These are phyloP conservation scores for Agrotis ipsilon DNA, from an alignment of 2,888 invertebrate genomes.

Conservation along the genomic window DNA sequence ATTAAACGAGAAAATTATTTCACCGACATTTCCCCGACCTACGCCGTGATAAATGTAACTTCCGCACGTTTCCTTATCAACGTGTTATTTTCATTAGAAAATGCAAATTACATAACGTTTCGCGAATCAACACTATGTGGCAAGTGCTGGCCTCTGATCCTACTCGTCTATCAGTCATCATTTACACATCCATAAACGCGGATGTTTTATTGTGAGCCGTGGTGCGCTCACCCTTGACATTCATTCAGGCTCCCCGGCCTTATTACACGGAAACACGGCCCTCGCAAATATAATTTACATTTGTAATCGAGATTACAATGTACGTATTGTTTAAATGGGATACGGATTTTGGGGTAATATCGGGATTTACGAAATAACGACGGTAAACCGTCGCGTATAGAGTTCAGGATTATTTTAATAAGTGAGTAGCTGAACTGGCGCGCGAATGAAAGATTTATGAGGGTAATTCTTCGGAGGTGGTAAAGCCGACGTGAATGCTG, in stretches of 20 bases:
- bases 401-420: conserved; percentile 68
- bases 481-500: conserved; percentile 66
- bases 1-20: conserved; percentile 30
- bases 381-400: conserved; percentile 66
- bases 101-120: conserved; percentile 56
- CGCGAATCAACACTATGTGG: conserved; percentile 39
- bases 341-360: conserved; percentile 64
- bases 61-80: conserved; percentile 42
- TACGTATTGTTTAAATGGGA: conserved; percentile 70
- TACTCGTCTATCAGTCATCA: conserved; percentile 56
- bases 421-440: conserved; percentile 60
- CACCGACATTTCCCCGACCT: conserved; percentile 22
- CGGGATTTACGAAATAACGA: conserved; percentile 65
- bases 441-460: conserved; percentile 74
- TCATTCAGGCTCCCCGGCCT: conserved; percentile 61
- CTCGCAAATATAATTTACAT: conserved; percentile 73
- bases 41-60: conserved; percentile 45
- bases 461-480: conserved; percentile 71
- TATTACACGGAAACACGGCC: conserved; percentile 62
- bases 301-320: conserved; percentile 68
- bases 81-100: conserved; percentile 54
- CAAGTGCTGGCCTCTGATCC: conserved; percentile 65
- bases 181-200: conserved; percentile 60
- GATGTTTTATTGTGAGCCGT: conserved; percentile 67
- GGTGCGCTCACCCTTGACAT: conserved; percentile 73